phyloP scores from a whole-genome alignment of 2,797 vertebrate species.

The Acanthurus leucopareius region DNA sequence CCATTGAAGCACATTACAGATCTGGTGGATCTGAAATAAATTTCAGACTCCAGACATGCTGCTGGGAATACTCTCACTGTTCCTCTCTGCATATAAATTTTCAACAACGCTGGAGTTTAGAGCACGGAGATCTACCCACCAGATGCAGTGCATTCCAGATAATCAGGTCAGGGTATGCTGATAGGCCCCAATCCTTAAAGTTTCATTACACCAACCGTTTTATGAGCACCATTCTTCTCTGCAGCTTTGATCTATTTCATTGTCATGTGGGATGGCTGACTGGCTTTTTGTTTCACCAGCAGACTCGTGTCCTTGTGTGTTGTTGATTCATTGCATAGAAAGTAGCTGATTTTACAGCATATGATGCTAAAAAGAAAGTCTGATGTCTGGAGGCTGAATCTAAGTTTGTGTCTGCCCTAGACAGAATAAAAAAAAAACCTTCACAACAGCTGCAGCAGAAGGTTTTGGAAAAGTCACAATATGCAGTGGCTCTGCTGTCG shows the following conservation, averaged over 20 bases:
- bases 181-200: conserved; percentile 54
- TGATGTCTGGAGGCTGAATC: conserved; percentile 57
- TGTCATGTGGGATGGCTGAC: conserved; percentile 52
- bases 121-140: conserved; percentile 37
- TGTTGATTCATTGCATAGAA: conserved; percentile 69
- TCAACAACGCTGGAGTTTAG: conserved; percentile 40
- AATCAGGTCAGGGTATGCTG: conserved; percentile 53
- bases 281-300: conserved; percentile 65
- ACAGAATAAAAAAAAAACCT: conserved; percentile 47
- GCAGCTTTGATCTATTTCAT: conserved; percentile 56
- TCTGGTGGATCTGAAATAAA: conserved; percentile 60
- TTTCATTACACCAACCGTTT: conserved; percentile 60
- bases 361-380: conserved; percentile 53
- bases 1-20: conserved; percentile 58
- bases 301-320: conserved; percentile 71
- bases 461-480: conserved; percentile 49
- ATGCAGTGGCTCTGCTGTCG: conserved; percentile 41
- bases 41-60: conserved; percentile 52
- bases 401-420: conserved; percentile 41
- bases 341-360: conserved; percentile 63
- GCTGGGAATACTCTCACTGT: conserved; percentile 52
- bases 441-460: conserved; percentile 41
- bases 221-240: conserved; percentile 38
- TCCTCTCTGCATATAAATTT: conserved; percentile 56
- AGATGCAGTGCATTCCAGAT: conserved; percentile 48